Percentiles rank a stretch among this genome's conserved stretches.
These are phyloP conservation scores for Oryzias sinensis DNA, from an alignment of 2,797 vertebrate genomes.

Conservation along the genomic window DNA sequence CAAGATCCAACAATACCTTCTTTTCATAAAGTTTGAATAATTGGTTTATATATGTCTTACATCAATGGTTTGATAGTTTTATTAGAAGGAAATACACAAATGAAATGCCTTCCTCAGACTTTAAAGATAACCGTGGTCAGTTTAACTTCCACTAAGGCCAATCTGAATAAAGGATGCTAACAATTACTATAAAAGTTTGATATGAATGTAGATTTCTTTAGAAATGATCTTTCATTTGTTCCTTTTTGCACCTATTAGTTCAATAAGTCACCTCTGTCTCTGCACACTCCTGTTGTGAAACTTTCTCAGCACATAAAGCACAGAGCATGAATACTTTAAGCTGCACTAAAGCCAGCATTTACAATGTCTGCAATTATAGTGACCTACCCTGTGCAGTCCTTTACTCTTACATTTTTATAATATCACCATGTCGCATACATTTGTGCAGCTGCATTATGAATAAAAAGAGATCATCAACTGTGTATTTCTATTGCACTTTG, in stretches of 20 bases:
- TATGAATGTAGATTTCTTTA: slow-evolving; percentile 10
- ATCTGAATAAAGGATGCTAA: slow-evolving; percentile 14
- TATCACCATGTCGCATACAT: slow-evolving; percentile 65
- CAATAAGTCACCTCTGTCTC: slow-evolving; percentile 53
- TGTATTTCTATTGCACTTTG: slow-evolving; percentile 55
- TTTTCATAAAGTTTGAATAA: slow-evolving; percentile 53
- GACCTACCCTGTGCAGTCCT: slow-evolving; percentile 54
- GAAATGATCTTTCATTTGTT: slow-evolving; percentile 56
- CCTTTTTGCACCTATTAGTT: slow-evolving; percentile 57
- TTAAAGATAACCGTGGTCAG: slow-evolving; percentile 23
- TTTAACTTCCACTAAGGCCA: slow-evolving; percentile 25
- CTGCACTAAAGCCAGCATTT: slow-evolving; percentile 75
- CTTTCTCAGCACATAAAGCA: slow-evolving; percentile 64
- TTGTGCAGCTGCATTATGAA: slow-evolving; percentile 67
- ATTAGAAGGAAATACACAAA: slow-evolving; percentile 36
- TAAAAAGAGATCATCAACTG: slow-evolving; percentile 52
- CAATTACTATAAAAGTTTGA: slow-evolving; percentile 9
- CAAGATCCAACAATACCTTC: slow-evolving; percentile 4
- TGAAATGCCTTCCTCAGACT: slow-evolving; percentile 20
- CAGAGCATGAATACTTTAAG: slow-evolving; percentile 76
- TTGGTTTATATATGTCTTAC: slow-evolving; percentile 31
- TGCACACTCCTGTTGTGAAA: slow-evolving; percentile 57
- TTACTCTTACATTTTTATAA: slow-evolving; percentile 60
- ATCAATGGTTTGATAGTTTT: too few relatives aligned
- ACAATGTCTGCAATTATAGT: slow-evolving; percentile 65